These are phyloP conservation scores for Scopus umbretta DNA, from an alignment of 2,113 vertebrate species.

Conservation along the genomic window DNA sequence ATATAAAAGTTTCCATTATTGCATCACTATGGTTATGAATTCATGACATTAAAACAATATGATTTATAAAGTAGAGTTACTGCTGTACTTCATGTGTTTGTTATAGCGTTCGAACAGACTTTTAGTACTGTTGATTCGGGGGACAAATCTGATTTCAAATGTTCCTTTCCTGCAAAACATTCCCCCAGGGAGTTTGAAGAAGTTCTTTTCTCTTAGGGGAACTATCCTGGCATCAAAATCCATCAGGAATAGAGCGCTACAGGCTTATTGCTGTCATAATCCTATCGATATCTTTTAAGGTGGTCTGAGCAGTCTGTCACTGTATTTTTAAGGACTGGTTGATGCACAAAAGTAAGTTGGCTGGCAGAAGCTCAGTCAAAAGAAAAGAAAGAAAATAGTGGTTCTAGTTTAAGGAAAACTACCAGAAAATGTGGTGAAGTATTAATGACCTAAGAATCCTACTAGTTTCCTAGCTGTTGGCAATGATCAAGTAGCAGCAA, in stretches of 20 bases:
- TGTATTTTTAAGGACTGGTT: slow-evolving; percentile 4
- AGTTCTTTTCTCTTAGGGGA: slow-evolving; percentile 10
- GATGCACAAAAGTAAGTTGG: slow-evolving; percentile 3
- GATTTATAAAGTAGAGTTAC: slow-evolving; percentile 49
- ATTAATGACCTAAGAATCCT: slow-evolving; percentile 23
- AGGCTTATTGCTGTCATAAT: slow-evolving; percentile 50
- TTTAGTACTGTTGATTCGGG: slow-evolving; percentile 13
- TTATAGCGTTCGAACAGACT: neutral
- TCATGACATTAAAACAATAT: slow-evolving; percentile 44
- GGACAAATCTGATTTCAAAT: slow-evolving; percentile 22
- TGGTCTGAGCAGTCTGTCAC: slow-evolving; percentile 40
- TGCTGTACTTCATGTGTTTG: neutral
- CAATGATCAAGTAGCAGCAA: slow-evolving; percentile 18
- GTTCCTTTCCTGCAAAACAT: slow-evolving; percentile 1
- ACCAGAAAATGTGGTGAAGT: slow-evolving; percentile 35
- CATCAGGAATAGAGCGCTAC: neutral
- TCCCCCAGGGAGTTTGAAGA: neutral
- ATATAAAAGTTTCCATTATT: slow-evolving; percentile 55
- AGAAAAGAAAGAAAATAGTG: slow-evolving; percentile 17
- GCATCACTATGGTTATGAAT: slow-evolving; percentile 51
- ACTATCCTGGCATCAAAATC: slow-evolving; percentile 24
- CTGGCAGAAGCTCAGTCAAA: slow-evolving; percentile 7
- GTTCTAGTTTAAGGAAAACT: slow-evolving; percentile 29
- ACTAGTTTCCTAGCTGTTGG: slow-evolving; percentile 23
- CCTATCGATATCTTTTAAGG: slow-evolving; percentile 23